phyloP scores from a whole-genome alignment of 1,140 invertebrate genomes.

The Portunus trituberculatus region DNA sequence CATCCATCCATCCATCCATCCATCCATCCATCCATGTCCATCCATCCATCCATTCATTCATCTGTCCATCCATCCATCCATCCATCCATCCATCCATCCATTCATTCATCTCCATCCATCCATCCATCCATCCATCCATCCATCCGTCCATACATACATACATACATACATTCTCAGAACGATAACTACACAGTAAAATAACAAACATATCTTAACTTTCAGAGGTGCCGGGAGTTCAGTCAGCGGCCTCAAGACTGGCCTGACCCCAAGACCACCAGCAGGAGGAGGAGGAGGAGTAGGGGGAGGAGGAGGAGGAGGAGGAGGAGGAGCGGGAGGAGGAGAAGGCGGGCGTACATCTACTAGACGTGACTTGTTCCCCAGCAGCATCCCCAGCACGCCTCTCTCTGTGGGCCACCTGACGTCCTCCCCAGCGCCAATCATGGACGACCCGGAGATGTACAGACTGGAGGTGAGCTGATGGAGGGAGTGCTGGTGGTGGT shows the following conservation, averaged over 20 bases:
- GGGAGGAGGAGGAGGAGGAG: no score
- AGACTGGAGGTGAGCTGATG: constrained; percentile 66
- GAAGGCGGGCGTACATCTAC: not conserved
- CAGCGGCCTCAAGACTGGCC: constrained; percentile 60
- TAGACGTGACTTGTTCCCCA: constrained; percentile 63
- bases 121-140: not conserved
- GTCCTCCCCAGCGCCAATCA: constrained; percentile 27
- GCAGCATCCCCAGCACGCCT: constrained; percentile 42
- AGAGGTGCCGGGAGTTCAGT: constrained; percentile 24
- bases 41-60: no score
- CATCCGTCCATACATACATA: no score
- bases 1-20: no score
- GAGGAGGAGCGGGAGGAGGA: not conserved
- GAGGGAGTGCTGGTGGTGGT: no score
- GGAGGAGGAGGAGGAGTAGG: no score
- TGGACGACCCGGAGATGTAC: constrained; percentile 75
- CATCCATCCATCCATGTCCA: no score
- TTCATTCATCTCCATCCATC: no score
- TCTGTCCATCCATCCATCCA: no score
- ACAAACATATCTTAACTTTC: not conserved
- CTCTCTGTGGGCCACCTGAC: constrained; percentile 63
- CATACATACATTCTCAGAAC: no score
- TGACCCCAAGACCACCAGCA: constrained; percentile 4
- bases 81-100: no score
- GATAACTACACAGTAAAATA: not conserved